A percentile compares a stretch with the other conserved stretches of the same genome.
phyloP scores from a whole-genome alignment of 2,113 vertebrate species.

The Mionectes macconnelli region DNA sequence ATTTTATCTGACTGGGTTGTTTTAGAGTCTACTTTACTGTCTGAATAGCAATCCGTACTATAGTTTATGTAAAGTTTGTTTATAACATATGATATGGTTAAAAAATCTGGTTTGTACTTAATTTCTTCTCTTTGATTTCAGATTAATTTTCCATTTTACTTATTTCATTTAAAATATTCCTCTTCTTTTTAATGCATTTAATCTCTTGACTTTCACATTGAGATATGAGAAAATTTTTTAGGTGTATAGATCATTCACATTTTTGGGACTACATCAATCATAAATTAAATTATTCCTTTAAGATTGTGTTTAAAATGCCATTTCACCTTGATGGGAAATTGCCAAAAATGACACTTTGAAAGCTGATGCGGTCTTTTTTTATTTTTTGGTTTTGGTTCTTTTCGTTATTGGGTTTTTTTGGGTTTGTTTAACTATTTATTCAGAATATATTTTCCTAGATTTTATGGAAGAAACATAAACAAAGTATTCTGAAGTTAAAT shows the following conservation, averaged over 20 bases:
- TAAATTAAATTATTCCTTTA: not conserved
- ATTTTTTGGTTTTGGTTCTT: not conserved
- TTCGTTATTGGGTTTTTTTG: not conserved
- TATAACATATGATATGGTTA: not conserved
- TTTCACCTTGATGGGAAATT: not conserved
- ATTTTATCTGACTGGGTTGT: not conserved
- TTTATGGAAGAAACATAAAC: not conserved
- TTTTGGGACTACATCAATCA: not conserved
- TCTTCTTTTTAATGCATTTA: not conserved
- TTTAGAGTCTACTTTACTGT: not conserved
- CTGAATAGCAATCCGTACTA: not conserved
- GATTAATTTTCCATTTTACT: not conserved
- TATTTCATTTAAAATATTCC: not conserved
- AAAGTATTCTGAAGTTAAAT: not conserved
- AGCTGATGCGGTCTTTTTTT: not conserved
- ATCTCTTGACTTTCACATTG: not conserved
- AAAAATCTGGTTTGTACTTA: not conserved
- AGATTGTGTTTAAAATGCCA: not conserved
- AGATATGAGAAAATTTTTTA: not conserved
- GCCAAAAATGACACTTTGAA: not conserved
- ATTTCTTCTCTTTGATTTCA: not conserved
- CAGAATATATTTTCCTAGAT: not conserved
- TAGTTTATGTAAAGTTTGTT: not conserved
- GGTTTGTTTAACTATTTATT: not conserved
- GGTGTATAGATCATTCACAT: not conserved